Conservation (phyloP, 2,888 invertebrate species). For the Lypha dubia region DNA sequence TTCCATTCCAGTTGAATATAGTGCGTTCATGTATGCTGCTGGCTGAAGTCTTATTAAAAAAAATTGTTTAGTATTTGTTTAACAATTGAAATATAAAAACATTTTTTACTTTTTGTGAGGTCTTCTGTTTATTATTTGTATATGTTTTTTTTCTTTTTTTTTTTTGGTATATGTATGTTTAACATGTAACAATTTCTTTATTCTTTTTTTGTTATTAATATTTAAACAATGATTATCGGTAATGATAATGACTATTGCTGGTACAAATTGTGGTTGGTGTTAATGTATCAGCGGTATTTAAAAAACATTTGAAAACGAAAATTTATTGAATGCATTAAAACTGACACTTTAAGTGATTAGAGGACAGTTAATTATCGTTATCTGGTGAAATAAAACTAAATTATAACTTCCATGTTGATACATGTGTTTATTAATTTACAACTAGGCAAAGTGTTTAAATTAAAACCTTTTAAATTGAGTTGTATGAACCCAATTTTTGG, state of each 20-base stretch:
- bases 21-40: not conserved
- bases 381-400: not conserved
- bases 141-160: not conserved
- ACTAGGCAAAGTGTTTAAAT: not conserved
- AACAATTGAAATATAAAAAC: slow-evolving; percentile 33
- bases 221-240: slow-evolving; percentile 43
- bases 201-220: slow-evolving; percentile 37
- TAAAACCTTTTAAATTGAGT: too few relatives aligned
- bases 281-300: slow-evolving; percentile 14
- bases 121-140: slow-evolving; percentile 1
- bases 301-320: not conserved
- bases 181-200: slow-evolving; percentile 4
- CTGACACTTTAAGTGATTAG: slow-evolving; percentile 65
- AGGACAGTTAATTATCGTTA: slow-evolving; percentile 59
- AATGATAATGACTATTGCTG: slow-evolving; percentile 27
- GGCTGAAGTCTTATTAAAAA: not conserved
- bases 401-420: too few relatives aligned
- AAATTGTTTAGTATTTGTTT: not conserved
- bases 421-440: not conserved
- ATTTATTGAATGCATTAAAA: not conserved
- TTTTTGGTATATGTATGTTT: not conserved
- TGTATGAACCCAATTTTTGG: too few relatives aligned
- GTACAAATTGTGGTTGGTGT: not conserved
- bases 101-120: slow-evolving; percentile 27
- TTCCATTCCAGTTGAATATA: not conserved